phyloP scores from a whole-genome alignment of 2,113 vertebrate genomes.

The Aythya baeri region DNA sequence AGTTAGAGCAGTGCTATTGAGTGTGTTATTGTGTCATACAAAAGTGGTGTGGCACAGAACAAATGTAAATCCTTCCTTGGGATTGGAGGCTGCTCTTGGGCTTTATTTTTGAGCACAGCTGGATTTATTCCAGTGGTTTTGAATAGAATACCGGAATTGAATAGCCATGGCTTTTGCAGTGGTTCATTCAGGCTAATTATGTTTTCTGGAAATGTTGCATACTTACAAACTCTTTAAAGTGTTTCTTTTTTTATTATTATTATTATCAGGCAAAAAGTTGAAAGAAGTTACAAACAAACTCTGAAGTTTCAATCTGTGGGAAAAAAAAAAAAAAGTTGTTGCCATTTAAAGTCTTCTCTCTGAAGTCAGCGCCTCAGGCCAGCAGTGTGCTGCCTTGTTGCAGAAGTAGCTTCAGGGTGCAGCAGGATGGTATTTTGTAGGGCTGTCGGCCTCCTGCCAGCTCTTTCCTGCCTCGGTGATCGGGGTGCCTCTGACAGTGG shows the following conservation, averaged over 20 bases:
- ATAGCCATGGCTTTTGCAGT: background rate
- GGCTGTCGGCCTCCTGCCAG: background rate
- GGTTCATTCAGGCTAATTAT: background rate
- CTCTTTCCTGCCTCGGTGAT: background rate
- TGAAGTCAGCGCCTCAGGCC: background rate
- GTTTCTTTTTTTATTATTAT: background rate
- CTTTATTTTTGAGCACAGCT: background rate
- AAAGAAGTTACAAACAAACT: background rate
- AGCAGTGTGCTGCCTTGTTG: background rate
- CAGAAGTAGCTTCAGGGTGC: background rate
- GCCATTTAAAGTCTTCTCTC: background rate
- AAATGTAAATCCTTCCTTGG: background rate
- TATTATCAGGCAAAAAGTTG: background rate
- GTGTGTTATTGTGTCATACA: background rate
- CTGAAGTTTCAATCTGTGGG: background rate
- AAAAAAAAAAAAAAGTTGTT: background rate
- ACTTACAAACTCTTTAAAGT: background rate
- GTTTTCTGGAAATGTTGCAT: background rate
- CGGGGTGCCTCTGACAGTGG: too few species aligned
- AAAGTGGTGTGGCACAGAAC: accelerated
- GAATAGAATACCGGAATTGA: background rate
- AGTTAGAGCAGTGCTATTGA: background rate
- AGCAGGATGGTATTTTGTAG: background rate
- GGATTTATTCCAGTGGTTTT: background rate
- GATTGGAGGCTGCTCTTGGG: background rate